These are phyloP conservation scores for Andrena chrysosceles DNA, from an alignment of 2,888 invertebrate species.

Conservation along the genomic window DNA sequence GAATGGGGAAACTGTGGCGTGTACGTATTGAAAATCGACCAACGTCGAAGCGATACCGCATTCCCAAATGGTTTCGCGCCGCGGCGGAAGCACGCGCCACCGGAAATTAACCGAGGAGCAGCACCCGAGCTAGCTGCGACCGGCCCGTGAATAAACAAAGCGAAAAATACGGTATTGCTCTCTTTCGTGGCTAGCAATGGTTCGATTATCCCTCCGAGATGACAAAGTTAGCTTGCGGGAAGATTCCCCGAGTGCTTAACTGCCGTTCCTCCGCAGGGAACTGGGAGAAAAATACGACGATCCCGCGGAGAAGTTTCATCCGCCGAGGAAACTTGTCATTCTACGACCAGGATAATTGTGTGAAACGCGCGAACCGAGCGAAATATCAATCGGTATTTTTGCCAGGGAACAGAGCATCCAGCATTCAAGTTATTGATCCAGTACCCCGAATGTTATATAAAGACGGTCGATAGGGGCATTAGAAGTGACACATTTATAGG, in stretches of 20 bases:
- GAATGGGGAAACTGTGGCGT: not conserved
- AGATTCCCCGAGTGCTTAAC: not conserved
- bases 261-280: not conserved
- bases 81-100: conserved; percentile 44
- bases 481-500: too few species aligned
- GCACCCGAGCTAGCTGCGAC: conserved; percentile 29
- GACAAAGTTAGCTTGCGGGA: not conserved
- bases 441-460: too few species aligned
- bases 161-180: conserved; percentile 35
- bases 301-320: conserved; percentile 4
- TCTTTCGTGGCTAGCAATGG: not conserved
- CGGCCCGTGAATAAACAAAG: conserved; percentile 57
- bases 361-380: not conserved
- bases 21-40: conserved; percentile 16
- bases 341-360: not conserved
- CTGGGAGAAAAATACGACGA: not conserved
- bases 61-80: conserved; percentile 29
- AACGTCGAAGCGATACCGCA: not conserved
- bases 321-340: not conserved
- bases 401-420: not conserved
- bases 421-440: too few species aligned
- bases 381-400: conserved; percentile 5
- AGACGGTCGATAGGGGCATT: too few species aligned
- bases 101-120: conserved; percentile 73
- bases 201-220: conserved; percentile 38